phyloP scores from a whole-genome alignment of 2,888 invertebrate genomes.

The Imbricaverruca yamaguchii region DNA sequence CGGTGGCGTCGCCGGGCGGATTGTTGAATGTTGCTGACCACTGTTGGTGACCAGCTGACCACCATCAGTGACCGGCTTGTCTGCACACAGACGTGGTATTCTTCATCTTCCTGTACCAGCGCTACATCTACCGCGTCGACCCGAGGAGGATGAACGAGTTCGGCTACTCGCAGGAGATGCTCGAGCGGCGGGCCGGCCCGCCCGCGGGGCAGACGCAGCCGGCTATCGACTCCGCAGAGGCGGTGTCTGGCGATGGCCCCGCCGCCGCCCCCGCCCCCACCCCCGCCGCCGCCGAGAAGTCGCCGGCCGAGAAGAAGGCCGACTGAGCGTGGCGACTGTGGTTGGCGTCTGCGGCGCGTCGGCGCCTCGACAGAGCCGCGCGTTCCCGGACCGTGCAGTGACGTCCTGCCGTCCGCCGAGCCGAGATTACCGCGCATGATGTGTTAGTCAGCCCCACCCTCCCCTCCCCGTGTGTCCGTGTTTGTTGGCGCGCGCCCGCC shows the following conservation, averaged over 20 bases:
- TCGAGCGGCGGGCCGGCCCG: conserved; percentile 41
- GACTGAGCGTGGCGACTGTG: conserved; percentile 25
- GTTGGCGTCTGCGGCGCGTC: neutral
- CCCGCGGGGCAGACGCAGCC: conserved; percentile 24
- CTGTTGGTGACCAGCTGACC: neutral
- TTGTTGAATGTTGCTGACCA: neutral
- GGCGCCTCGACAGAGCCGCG: neutral
- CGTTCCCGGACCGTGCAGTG: neutral
- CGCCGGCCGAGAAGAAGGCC: conserved; percentile 30
- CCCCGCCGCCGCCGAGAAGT: conserved; percentile 15
- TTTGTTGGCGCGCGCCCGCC: no score
- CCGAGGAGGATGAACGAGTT: conserved; percentile 92
- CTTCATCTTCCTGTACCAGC: conserved; percentile 96
- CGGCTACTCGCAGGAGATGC: conserved; percentile 93
- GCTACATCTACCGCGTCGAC: conserved; percentile 97
- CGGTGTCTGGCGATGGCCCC: neutral
- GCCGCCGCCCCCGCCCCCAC: neutral
- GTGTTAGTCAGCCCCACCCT: neutral
- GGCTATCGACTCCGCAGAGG: neutral
- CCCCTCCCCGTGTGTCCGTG: neutral
- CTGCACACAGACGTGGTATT: conserved; percentile 69
- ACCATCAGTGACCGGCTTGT: no score
- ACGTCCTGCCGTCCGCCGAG: neutral
- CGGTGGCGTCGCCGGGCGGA: no score
- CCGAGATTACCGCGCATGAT: neutral